These are phyloP conservation scores for Autographa pulchrina DNA, from an alignment of 2,888 invertebrate genomes.

Conservation along the genomic window DNA sequence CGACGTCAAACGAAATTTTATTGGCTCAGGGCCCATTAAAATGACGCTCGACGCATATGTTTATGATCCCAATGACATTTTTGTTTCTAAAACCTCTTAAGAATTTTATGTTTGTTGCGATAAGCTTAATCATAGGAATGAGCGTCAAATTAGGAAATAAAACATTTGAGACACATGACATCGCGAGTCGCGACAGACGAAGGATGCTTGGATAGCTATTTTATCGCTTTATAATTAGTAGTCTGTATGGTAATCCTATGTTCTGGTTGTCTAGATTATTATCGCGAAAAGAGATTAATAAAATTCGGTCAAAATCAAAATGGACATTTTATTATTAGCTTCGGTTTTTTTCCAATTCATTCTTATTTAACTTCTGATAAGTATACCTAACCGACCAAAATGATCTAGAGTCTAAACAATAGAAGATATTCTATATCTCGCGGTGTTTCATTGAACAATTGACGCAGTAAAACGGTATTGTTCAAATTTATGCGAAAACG, in stretches of 20 bases:
- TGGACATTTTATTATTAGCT: constrained; percentile 10
- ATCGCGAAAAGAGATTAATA: constrained; percentile 15
- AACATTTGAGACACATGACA: constrained; percentile 8
- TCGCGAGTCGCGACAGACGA: constrained; percentile 23
- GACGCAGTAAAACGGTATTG: constrained; percentile 14
- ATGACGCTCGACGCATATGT: constrained; percentile 34
- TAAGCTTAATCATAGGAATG: constrained; percentile 27
- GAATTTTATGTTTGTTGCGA: constrained; percentile 29
- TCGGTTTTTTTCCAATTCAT: not conserved
- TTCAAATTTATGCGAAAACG: constrained; percentile 17
- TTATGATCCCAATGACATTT: constrained; percentile 51
- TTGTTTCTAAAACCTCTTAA: constrained; percentile 37
- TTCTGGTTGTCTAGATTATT: constrained; percentile 17
- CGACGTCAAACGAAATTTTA: constrained; percentile 45
- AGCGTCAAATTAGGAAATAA: constrained; percentile 14
- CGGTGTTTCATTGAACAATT: constrained; percentile 13
- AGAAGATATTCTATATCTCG: not conserved
- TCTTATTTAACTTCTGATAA: no score
- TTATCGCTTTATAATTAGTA: constrained; percentile 33
- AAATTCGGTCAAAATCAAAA: constrained; percentile 20
- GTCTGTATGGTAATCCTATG: constrained; percentile 45
- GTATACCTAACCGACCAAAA: no score
- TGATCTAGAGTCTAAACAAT: not conserved
- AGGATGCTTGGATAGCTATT: constrained; percentile 38
- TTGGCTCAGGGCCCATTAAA: constrained; percentile 42